These are phyloP conservation scores for Diogma glabrata DNA, from an alignment of 2,888 invertebrate species.

Conservation along the genomic window DNA sequence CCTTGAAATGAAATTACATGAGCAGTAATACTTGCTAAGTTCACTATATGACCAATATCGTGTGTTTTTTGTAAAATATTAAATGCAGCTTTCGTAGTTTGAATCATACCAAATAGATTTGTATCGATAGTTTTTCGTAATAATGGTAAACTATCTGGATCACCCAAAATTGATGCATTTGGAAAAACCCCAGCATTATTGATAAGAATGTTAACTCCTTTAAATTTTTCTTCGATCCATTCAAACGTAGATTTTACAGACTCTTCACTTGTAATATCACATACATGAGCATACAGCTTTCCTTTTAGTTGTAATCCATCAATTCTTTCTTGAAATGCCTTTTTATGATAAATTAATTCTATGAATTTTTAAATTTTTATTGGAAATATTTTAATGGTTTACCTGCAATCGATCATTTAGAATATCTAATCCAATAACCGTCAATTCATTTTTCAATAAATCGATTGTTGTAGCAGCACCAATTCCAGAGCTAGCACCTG, in stretches of 20 bases:
- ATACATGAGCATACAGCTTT: constrained; percentile 34
- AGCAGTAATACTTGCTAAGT: constrained; percentile 38
- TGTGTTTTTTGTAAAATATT: constrained; percentile 35
- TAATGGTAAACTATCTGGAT: constrained; percentile 22
- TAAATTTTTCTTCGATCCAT: constrained; percentile 37
- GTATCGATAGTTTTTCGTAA: constrained; percentile 32
- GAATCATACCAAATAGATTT: constrained; percentile 36
- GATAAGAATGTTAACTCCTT: constrained; percentile 42
- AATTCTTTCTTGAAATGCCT: constrained; percentile 17
- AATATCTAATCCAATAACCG: constrained; percentile 42
- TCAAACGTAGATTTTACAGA: constrained; percentile 41
- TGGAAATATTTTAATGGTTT: constrained; percentile 17
- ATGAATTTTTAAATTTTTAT: too few species aligned
- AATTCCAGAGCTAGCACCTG: constrained; percentile 48
- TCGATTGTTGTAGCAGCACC: constrained; percentile 38
- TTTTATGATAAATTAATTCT: background rate
- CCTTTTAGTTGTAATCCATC: constrained; percentile 27
- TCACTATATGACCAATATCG: constrained; percentile 37
- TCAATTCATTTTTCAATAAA: constrained; percentile 38
- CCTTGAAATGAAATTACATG: constrained; percentile 32
- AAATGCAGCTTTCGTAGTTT: constrained; percentile 37
- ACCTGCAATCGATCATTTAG: constrained; percentile 34
- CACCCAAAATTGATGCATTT: constrained; percentile 22
- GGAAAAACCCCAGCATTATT: constrained; percentile 43
- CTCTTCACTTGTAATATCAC: constrained; percentile 41